Conservation (phyloP, 2,113 vertebrate species). For the Nothoprocta perdicaria region DNA sequence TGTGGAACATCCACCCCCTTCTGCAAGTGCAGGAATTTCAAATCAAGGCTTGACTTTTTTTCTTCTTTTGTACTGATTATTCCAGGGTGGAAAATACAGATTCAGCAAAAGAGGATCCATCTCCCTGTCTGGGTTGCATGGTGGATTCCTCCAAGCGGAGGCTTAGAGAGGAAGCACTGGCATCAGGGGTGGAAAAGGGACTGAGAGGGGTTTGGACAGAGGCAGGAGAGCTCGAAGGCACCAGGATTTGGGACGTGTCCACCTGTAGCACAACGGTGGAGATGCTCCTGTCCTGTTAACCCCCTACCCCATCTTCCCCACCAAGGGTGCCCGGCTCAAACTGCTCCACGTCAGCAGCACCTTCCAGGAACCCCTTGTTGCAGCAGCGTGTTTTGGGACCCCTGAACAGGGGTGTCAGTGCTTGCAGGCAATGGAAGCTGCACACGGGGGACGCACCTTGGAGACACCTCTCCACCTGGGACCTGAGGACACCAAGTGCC, state of each 20-base stretch:
- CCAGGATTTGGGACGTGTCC: background rate
- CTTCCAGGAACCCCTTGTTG: too few species aligned
- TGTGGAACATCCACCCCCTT: conserved; percentile 3
- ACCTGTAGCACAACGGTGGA: fast-evolving
- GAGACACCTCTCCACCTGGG: background rate
- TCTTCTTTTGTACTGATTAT: conserved; percentile 2
- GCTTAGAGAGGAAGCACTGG: fast-evolving
- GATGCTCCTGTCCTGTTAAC: background rate
- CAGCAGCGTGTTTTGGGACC: fast-evolving
- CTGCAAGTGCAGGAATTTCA: background rate
- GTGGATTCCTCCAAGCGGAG: background rate
- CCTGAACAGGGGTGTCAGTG: fast-evolving
- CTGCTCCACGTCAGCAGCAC: background rate
- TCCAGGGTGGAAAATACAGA: conserved; percentile 15
- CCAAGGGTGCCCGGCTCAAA: fast-evolving
- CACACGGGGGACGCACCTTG: fast-evolving
- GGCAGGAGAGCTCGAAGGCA: background rate
- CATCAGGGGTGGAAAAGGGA: background rate
- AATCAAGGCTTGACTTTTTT: conserved; percentile 12
- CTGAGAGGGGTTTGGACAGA: background rate
- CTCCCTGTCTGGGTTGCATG: fast-evolving
- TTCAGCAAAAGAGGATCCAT: background rate
- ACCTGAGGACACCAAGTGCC: background rate
- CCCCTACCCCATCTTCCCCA: background rate
- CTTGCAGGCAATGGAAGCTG: background rate